These are phyloP conservation scores for Heteromurus nitidus DNA, from an alignment of 2,888 invertebrate genomes.

Conservation along the genomic window DNA sequence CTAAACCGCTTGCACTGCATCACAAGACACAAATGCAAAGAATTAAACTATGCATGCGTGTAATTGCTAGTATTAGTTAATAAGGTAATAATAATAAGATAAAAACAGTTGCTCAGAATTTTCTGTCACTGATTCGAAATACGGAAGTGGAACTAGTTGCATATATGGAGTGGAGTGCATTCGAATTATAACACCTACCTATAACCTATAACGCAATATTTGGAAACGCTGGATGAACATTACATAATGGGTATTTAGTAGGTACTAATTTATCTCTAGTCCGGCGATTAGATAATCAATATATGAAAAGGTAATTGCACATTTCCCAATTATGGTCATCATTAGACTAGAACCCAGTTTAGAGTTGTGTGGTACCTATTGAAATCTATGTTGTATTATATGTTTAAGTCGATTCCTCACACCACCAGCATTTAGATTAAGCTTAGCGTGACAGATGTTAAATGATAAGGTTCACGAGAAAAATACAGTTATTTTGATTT, in stretches of 20 bases:
- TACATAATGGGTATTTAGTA: too few relatives aligned
- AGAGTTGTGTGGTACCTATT: too few relatives aligned
- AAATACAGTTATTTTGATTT: not conserved
- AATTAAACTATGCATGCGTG: not conserved
- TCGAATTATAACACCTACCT: not conserved
- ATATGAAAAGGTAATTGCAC: conserved; percentile 6
- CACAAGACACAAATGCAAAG: not conserved
- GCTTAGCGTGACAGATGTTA: conserved; percentile 19
- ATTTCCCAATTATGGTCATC: conserved; percentile 33
- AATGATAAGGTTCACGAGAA: conserved; percentile 1
- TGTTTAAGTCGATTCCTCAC: too few relatives aligned
- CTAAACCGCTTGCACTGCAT: not conserved
- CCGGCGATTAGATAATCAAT: not conserved
- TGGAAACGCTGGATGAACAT: conserved; percentile 34
- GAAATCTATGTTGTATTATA: too few relatives aligned
- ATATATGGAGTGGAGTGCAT: too few relatives aligned
- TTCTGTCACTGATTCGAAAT: not conserved
- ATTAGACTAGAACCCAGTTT: conserved; percentile 42
- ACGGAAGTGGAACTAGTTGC: conserved; percentile 17
- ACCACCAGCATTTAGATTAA: not conserved
- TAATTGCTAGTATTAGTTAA: too few relatives aligned
- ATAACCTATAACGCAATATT: not conserved
- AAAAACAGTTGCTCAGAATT: not conserved
- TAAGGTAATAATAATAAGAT: too few relatives aligned
- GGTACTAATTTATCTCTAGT: not conserved